Percentiles rank a stretch among this genome's conserved stretches.
These are phyloP conservation scores for Emmelina monodactyla DNA, from an alignment of 2,888 invertebrate species.

Conservation along the genomic window DNA sequence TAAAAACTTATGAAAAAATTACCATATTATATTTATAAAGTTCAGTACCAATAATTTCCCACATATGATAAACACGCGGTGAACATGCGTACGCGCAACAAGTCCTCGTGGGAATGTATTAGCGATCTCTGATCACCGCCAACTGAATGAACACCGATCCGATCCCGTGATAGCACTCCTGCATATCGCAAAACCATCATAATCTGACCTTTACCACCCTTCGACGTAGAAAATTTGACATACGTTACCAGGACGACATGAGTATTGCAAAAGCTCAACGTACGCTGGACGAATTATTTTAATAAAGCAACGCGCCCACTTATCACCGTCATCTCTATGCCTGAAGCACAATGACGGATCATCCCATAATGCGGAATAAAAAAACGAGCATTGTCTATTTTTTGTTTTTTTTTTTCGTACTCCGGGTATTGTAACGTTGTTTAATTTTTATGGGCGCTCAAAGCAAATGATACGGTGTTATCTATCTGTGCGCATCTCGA, in stretches of 20 bases:
- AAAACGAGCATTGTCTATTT: constrained; percentile 29
- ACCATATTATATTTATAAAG: too few relatives aligned
- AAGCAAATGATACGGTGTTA: constrained; percentile 64
- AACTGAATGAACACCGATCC: constrained; percentile 46
- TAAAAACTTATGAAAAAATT: too few relatives aligned
- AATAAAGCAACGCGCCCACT: constrained; percentile 52
- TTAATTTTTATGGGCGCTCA: constrained; percentile 62
- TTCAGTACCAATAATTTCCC: constrained; percentile 28
- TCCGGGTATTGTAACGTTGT: constrained; percentile 51
- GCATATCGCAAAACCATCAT: constrained; percentile 22
- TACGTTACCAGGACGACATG: too few relatives aligned
- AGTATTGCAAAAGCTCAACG: constrained; percentile 19
- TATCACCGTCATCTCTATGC: constrained; percentile 56
- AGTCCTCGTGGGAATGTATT: constrained; percentile 60
- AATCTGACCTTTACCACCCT: constrained; percentile 31
- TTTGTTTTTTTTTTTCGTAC: constrained; percentile 30
- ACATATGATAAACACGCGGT: constrained; percentile 26
- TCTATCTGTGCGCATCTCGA: constrained; percentile 34
- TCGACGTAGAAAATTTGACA: too few relatives aligned
- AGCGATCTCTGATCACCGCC: constrained; percentile 47
- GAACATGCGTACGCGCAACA: constrained; percentile 33
- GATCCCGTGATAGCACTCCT: constrained; percentile 32
- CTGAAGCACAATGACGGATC: constrained; percentile 54
- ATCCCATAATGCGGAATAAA: constrained; percentile 55
- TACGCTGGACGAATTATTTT: constrained; percentile 37